Conservation (phyloP, 2,888 invertebrate species). For the Erebia epiphron region DNA sequence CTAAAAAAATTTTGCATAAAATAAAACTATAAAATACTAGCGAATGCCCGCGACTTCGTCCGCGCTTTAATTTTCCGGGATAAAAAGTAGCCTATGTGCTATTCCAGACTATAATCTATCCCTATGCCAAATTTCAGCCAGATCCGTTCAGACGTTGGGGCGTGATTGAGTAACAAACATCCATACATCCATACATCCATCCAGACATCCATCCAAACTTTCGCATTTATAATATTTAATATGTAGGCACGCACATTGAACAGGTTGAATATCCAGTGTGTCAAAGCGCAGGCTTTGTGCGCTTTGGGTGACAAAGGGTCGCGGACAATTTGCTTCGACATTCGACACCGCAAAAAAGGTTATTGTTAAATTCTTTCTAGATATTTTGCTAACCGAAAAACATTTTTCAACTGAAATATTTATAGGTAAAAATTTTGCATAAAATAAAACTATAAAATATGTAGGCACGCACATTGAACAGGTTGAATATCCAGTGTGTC, state of each 20-base stretch:
- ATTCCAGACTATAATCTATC: too few relatives aligned
- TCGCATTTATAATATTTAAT: too few relatives aligned
- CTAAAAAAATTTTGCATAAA: not conserved
- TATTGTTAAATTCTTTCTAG: conserved; percentile 7
- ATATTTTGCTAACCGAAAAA: not conserved
- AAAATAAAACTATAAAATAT: not conserved
- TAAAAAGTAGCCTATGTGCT: too few relatives aligned
- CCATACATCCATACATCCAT: too few relatives aligned
- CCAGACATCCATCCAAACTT: too few relatives aligned
- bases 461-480: not conserved
- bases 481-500: conserved; percentile 13
- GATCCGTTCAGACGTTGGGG: too few relatives aligned
- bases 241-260: not conserved
- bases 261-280: conserved; percentile 10
- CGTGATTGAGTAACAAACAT: too few relatives aligned
- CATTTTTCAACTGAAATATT: not conserved
- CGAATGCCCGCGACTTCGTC: too few relatives aligned
- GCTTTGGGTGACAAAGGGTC: conserved; percentile 9
- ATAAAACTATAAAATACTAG: not conserved
- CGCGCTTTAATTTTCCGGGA: too few relatives aligned
- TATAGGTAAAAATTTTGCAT: too few relatives aligned
- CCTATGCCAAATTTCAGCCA: too few relatives aligned
- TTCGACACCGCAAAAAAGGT: conserved; percentile 10
- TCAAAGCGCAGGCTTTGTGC: conserved; percentile 15
- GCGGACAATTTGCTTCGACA: conserved; percentile 10